A percentile compares a stretch with the other conserved stretches of the same genome.
Conservation (phyloP, 2,113 vertebrate genomes). For the Rhadina sibilatrix region DNA sequence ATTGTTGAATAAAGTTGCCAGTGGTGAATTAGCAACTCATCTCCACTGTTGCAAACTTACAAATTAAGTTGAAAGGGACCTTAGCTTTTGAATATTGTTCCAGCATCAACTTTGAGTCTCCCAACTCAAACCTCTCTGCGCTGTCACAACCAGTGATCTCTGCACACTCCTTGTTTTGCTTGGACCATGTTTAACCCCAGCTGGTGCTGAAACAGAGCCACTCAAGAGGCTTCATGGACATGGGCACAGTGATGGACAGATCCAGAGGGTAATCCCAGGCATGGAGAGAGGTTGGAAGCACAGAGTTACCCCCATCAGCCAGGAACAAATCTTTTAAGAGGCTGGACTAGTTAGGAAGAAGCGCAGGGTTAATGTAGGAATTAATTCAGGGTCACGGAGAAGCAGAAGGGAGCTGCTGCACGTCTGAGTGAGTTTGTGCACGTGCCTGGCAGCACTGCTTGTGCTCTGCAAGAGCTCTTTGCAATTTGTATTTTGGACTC, state of each 20-base stretch:
- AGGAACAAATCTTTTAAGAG: not conserved
- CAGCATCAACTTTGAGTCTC: not conserved
- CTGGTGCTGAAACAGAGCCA: not conserved
- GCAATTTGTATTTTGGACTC: not conserved
- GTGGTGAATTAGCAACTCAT: conserved; percentile 7
- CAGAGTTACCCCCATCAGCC: not conserved
- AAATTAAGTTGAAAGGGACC: conserved; percentile 9
- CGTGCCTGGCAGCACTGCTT: not conserved
- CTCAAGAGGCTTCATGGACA: not conserved
- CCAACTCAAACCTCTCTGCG: not conserved
- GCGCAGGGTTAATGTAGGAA: not conserved
- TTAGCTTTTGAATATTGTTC: not conserved
- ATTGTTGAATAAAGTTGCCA: conserved; percentile 3
- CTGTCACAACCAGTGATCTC: not conserved
- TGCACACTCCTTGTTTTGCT: not conserved
- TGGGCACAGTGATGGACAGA: not conserved
- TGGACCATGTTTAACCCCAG: not conserved
- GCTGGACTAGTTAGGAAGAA: not conserved
- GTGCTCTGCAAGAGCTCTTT: not conserved
- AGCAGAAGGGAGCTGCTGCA: not conserved
- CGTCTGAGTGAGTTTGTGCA: not conserved
- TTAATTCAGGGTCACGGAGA: not conserved
- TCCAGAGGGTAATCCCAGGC: not conserved
- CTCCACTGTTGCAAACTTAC: not conserved
- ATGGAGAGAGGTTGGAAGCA: not conserved